Evolutionary conservation across 2,113 vertebrate genomes (phyloP).

Genomic region (Ascaphus truei): DNA sequence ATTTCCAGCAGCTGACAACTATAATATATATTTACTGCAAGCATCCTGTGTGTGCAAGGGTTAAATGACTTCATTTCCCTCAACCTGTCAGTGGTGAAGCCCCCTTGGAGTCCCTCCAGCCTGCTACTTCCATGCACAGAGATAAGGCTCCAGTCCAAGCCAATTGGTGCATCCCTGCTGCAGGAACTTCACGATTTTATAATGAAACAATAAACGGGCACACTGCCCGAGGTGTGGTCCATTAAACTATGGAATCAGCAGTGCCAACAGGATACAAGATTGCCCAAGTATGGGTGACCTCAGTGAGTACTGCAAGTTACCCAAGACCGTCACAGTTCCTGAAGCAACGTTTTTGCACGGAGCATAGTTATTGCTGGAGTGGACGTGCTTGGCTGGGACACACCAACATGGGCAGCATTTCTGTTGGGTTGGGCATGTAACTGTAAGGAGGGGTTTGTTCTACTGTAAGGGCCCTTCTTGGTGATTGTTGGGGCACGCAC

Average conservation of each 20-base stretch:
- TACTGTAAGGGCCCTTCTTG: background rate
- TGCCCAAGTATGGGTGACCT: background rate
- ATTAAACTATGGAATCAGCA: background rate
- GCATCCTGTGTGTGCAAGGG: background rate
- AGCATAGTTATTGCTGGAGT: background rate
- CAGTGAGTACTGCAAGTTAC: too few species aligned
- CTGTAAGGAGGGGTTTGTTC: background rate
- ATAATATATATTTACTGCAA: background rate
- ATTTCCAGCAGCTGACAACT: constrained; percentile 7
- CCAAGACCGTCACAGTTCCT: background rate
- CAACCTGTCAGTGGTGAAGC: background rate
- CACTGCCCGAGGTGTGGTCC: constrained; percentile 12
- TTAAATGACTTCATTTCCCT: constrained; percentile 17
- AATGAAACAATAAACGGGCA: constrained; percentile 19
- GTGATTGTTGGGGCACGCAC: background rate
- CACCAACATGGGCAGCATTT: background rate
- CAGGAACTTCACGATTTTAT: constrained; percentile 2
- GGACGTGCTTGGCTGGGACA: constrained; percentile 2
- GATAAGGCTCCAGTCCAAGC: background rate
- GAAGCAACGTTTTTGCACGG: background rate
- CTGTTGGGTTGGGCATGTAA: background rate
- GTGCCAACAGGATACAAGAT: constrained; percentile 1
- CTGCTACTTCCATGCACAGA: background rate
- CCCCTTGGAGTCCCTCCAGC: background rate
- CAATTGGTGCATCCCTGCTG: background rate